Percentiles rank a stretch among this genome's conserved stretches.
Conservation (phyloP, 1,140 invertebrate genomes). For the Brachionus koreanus region DNA sequence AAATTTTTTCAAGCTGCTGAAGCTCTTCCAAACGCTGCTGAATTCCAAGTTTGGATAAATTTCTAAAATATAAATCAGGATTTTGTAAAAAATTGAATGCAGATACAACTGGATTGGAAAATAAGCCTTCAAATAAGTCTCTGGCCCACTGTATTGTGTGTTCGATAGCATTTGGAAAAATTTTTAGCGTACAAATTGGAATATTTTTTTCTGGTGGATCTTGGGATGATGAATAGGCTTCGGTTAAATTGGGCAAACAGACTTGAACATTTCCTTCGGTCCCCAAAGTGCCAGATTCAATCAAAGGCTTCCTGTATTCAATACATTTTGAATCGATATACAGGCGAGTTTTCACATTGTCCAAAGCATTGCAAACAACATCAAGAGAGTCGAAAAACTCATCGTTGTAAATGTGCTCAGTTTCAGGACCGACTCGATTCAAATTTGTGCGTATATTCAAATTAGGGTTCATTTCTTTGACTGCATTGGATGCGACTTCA, state of each 20-base stretch:
- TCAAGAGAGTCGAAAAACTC: slow-evolving; percentile 85
- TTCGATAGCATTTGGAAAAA: slow-evolving; percentile 98
- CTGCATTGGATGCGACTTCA: slow-evolving; percentile 74
- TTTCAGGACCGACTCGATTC: slow-evolving; percentile 88
- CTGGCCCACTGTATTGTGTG: slow-evolving; percentile 97
- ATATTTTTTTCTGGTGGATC: slow-evolving; percentile 98
- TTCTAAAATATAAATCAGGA: slow-evolving; percentile 61
- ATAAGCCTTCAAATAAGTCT: slow-evolving; percentile 91
- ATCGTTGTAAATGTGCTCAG: slow-evolving; percentile 89
- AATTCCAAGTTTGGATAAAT: slow-evolving; percentile 79
- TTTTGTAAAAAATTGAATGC: slow-evolving; percentile 81
- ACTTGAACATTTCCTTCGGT: slow-evolving; percentile 97
- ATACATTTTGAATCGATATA: slow-evolving; percentile 97
- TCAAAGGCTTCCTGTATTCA: slow-evolving; percentile 87
- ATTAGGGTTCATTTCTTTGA: slow-evolving; percentile 77
- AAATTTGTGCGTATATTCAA: slow-evolving; percentile 83
- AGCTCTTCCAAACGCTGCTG: slow-evolving; percentile 80
- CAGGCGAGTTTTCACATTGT: slow-evolving; percentile 90
- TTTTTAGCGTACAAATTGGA: slow-evolving; percentile 96
- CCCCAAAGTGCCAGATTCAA: slow-evolving; percentile 94
- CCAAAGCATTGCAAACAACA: slow-evolving; percentile 92
- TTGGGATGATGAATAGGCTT: slow-evolving; percentile 94
- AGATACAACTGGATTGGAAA: slow-evolving; percentile 82
- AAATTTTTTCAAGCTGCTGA: slow-evolving; percentile 78
- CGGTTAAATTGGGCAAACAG: slow-evolving; percentile 82